Evolutionary conservation across 2,113 vertebrate species (phyloP), one percentile per base, ranked within the genome.

Genomic region (Ardeotis arabs): DNA sequence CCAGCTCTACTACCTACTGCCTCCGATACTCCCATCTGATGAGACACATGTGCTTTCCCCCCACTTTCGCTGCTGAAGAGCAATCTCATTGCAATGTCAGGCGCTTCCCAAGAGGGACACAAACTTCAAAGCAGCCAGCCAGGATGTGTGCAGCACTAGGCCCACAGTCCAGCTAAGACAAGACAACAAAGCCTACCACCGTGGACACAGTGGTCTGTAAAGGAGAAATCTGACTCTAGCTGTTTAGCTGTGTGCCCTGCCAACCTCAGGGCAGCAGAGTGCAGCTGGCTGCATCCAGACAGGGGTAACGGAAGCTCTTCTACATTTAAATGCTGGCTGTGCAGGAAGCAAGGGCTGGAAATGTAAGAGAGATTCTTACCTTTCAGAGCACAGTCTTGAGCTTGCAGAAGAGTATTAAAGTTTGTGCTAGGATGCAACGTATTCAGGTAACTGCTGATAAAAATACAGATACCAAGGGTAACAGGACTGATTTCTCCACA

Each of bases 21-120:
- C 70, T 70, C 14, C 7, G 3, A 10, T 17, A 14, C 15, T 52
- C 20, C 33, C 1, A 5, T 35, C 55, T 7, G 25, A 62, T 1
- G 1, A 58, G 37, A 29, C 58, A 39, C 2, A 39, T 39, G 0
- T 4, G 5, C 16, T 49, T 66, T 70, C 41, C 19, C 23, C 0
- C 0, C 12, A 25, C 10, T 5, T 12, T 58, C 50, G 14, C 15
- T 28, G 31, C 18, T 9, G 16, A 68, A 75, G 25, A 44, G 56
- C 35, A 12, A 37, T 7, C 41, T 69, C 35, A 8, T 37, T 12
- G 25, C 49, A 25, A 11, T 1, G 2, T 49, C 63, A 35, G 41
- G 25, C 4, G 2, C 41, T 37, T 69, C 63, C 35, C 56, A 35
- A 52, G 47, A 18, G 4, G 28, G 58, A 47, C 37, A 23, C 20